Conservation (phyloP, 2,888 invertebrate genomes). For the Periphyllus acericola region DNA sequence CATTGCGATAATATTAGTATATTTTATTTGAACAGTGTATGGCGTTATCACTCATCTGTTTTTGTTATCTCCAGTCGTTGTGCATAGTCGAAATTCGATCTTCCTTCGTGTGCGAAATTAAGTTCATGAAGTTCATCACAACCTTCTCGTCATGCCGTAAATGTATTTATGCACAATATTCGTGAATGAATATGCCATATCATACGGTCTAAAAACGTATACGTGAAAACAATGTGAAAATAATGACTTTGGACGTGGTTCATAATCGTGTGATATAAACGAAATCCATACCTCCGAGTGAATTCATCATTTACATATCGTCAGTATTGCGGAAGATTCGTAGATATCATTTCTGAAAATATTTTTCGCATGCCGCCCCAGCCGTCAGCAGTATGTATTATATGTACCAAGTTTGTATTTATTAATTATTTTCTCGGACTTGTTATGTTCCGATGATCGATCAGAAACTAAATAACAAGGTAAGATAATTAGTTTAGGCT, state of each 20-base stretch:
- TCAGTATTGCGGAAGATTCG: not conserved
- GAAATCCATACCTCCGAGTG: not conserved
- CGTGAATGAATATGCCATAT: too few relatives aligned
- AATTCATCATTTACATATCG: not conserved
- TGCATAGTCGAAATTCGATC: too few relatives aligned
- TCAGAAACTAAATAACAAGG: not conserved
- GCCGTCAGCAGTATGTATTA: not conserved
- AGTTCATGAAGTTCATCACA: not conserved
- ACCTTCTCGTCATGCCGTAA: not conserved
- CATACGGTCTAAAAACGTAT: too few relatives aligned
- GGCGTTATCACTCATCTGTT: not conserved
- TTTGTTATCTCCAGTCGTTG: too few relatives aligned
- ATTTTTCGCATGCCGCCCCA: not conserved
- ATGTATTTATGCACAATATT: not conserved
- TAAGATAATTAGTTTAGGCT: not conserved
- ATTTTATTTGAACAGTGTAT: too few relatives aligned
- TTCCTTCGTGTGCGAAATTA: not conserved
- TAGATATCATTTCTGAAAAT: not conserved
- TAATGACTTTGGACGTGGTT: not conserved
- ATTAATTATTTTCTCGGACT: not conserved
- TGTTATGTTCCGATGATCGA: not conserved
- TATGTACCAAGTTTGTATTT: not conserved
- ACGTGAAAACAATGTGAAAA: not conserved
- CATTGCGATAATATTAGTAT: not conserved
- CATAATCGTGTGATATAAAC: not conserved